Conservation (phyloP, 2,113 vertebrate species). For the Misgurnus mizolepis region DNA sequence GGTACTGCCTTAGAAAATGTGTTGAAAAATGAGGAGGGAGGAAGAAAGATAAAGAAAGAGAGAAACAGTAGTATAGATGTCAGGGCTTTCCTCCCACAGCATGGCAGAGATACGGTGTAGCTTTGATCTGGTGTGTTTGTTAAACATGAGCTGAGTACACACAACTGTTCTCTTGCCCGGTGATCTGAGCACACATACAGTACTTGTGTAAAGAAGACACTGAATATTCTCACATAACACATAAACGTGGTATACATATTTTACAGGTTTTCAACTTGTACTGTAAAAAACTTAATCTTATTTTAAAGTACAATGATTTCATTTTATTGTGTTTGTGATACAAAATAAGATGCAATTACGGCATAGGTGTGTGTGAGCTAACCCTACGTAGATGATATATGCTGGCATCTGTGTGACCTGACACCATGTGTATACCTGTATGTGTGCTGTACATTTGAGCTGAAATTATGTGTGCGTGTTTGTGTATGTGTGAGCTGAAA, state of each 20-base stretch:
- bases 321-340: too few relatives aligned
- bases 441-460: too few relatives aligned
- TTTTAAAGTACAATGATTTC: neutral
- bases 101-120: neutral
- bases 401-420: too few relatives aligned
- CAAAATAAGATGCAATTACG: too few relatives aligned
- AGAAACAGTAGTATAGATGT: neutral
- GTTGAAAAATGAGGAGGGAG: conserved; percentile 4
- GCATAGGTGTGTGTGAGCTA: too few relatives aligned
- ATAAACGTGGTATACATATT: neutral
- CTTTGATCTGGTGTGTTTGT: conserved; percentile 44
- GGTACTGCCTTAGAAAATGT: neutral
- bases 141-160: conserved; percentile 38
- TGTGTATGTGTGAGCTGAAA: too few relatives aligned
- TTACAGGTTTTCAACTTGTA: neutral
- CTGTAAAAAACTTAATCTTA: neutral
- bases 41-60: neutral
- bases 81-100: neutral
- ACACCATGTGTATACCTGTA: too few relatives aligned
- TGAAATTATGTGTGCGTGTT: too few relatives aligned
- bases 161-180: conserved; percentile 7
- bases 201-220: neutral
- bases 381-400: too few relatives aligned
- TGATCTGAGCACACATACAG: conserved; percentile 13
- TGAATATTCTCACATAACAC: neutral